These are phyloP conservation scores for Clusia tigrina DNA, from an alignment of 2,888 invertebrate genomes.

Conservation along the genomic window DNA sequence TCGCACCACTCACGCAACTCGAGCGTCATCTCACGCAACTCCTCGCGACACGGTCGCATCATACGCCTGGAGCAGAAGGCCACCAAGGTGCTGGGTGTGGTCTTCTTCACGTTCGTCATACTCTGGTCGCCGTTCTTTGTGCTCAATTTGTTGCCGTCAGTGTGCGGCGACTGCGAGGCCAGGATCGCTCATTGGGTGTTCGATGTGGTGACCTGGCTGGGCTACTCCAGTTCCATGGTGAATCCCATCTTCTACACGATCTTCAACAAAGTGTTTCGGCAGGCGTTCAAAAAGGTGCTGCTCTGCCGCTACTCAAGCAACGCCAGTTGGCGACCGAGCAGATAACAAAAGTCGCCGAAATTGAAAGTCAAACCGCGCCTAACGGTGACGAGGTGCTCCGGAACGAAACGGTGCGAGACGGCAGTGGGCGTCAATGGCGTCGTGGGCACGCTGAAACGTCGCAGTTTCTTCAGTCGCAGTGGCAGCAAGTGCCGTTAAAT, in stretches of 20 bases:
- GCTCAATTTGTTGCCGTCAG: slow-evolving; percentile 83
- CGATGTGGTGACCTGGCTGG: slow-evolving; percentile 90
- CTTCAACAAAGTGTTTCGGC: slow-evolving; percentile 92
- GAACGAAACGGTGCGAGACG: slow-evolving; percentile 13
- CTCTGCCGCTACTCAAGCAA: slow-evolving; percentile 76
- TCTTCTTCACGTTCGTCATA: slow-evolving; percentile 93
- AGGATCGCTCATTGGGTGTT: slow-evolving; percentile 80
- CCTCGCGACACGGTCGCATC: slow-evolving; percentile 82
- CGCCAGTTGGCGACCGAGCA: slow-evolving; percentile 68
- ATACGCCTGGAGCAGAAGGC: slow-evolving; percentile 93
- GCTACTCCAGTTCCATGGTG: slow-evolving; percentile 93
- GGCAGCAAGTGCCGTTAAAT: slow-evolving; percentile 30
- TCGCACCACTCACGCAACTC: slow-evolving; percentile 82
- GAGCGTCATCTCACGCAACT: slow-evolving; percentile 82
- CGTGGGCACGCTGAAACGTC: background rate
- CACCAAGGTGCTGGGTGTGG: slow-evolving; percentile 92
- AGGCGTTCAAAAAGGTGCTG: slow-evolving; percentile 87
- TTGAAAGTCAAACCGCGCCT: background rate
- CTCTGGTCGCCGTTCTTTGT: slow-evolving; percentile 97
- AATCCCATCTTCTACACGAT: slow-evolving; percentile 97
- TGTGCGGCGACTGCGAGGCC: slow-evolving; percentile 82
- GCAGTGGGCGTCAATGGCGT: slow-evolving; percentile 21
- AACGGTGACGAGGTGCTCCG: background rate
- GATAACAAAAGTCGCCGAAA: slow-evolving; percentile 61
- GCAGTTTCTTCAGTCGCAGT: slow-evolving; percentile 20